Evolutionary conservation across 2,888 invertebrate genomes (phyloP).

Genomic region (Macrophya alboannulata): DNA sequence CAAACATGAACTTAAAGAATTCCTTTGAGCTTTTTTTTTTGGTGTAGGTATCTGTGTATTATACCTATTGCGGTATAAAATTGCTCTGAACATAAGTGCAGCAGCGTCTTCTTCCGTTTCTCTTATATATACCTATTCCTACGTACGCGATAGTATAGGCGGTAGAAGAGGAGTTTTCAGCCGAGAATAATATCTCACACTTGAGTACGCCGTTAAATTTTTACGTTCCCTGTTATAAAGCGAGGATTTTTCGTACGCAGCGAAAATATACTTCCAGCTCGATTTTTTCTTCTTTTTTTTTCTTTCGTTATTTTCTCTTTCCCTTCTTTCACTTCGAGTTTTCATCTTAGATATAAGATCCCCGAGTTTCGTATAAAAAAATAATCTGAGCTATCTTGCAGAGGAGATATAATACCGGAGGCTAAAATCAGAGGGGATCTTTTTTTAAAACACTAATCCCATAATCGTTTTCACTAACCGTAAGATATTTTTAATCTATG

Average conservation of each 20-base stretch:
- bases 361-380: neutral
- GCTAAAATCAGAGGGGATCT: neutral
- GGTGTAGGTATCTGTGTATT: neutral
- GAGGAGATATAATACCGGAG: neutral
- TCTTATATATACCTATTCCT: neutral
- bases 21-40: neutral
- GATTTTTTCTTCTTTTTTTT: neutral
- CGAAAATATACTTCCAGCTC: neutral
- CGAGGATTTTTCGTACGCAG: constrained; percentile 2
- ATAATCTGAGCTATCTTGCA: neutral
- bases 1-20: neutral
- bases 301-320: neutral
- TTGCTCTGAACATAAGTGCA: neutral
- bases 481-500: neutral
- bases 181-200: constrained; percentile 27
- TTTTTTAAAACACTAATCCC: neutral
- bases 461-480: constrained; percentile 1
- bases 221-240: constrained; percentile 19
- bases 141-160: neutral
- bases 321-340: neutral
- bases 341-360: neutral
- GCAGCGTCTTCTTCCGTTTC: neutral
- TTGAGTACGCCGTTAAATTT: constrained; percentile 39
- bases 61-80: neutral
- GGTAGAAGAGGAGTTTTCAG: neutral